Percentiles rank a stretch among this genome's conserved stretches.
Conservation (phyloP, 2,888 invertebrate genomes). For the Pyrrhosoma nymphula region DNA sequence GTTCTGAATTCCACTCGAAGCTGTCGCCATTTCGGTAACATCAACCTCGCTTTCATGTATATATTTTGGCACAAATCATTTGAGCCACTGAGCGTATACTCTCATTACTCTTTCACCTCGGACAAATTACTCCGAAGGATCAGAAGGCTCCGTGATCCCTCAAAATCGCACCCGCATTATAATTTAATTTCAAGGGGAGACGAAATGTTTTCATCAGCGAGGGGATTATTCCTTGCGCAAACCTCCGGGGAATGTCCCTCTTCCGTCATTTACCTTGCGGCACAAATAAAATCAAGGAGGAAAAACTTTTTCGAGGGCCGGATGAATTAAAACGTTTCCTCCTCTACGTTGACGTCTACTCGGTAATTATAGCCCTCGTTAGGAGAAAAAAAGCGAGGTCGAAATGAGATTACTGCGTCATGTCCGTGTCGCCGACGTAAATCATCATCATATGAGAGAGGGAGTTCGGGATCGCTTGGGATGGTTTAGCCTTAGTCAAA, state of each 20-base stretch:
- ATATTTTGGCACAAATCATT: too few relatives aligned
- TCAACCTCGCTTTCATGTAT: too few relatives aligned
- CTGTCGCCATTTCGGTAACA: too few relatives aligned
- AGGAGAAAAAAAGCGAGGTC: not conserved
- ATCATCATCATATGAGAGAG: not conserved
- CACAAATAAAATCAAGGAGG: not conserved
- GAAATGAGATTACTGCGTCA: not conserved
- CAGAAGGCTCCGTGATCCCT: not conserved
- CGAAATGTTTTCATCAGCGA: not conserved
- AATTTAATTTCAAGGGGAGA: not conserved
- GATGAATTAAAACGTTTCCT: constrained; percentile 3
- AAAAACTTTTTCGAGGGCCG: not conserved
- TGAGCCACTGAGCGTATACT: too few relatives aligned
- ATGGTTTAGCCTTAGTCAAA: not conserved
- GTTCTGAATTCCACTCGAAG: too few relatives aligned
- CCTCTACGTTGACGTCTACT: not conserved
- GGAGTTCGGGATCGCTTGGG: not conserved
- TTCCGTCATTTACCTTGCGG: not conserved
- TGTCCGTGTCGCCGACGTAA: not conserved
- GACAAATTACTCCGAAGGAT: not conserved
- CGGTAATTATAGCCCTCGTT: not conserved
- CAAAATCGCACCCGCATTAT: not conserved
- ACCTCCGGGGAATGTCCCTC: not conserved
- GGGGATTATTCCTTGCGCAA: not conserved
- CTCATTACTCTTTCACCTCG: not conserved